Evolutionary conservation across 1,140 invertebrate genomes (phyloP), one percentile per base, ranked within the genome.

Genomic region (Nylanderia fulva): DNA sequence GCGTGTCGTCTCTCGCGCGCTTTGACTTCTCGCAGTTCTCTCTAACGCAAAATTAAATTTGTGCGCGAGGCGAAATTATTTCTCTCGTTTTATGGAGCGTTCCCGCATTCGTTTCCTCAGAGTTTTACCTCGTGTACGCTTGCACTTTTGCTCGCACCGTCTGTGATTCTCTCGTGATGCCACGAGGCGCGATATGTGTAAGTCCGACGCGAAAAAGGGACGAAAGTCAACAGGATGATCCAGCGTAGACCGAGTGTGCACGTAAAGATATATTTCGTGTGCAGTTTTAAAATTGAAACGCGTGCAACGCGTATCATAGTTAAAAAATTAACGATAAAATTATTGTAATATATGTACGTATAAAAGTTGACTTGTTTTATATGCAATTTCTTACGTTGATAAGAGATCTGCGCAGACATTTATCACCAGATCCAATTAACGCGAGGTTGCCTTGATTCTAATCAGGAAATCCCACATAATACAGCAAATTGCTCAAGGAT

Each of bases 21-120:
- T 69, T 72, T 42, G 48, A 45, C 52, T 71, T 8, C 36, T 33
- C 2, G 39, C 54, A 21, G 39, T 24, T 21, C 15, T 27, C 45
- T 79, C 48, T 68, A 9, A 68, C 52, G 63, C 21, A 36, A 72
- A 72, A 71, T 80, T 80, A 82, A 71, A 58, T 39, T 18, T 13
- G 6, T 18, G 66, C n/a, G 36, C 33, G 18, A 58, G 45, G 66
- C 33, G 42, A 71, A 88, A 88, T 87, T 87, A 84, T 86, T 86
- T 77, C 42, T 48, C 45, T n/a, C 27, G 71, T 84, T 87, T 87
- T 39, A 84, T 39, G 15, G 33, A 71, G 36, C 68, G 45, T 66
- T 60, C 36, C 64, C 68, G 52, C 42, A 58, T 39, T 42, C 56
- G 71, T 27, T n/a, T 77, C 66, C 27, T 58, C 60, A 27, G 29